Percentiles rank a stretch among this genome's conserved stretches.
Evolutionary conservation across 2,888 invertebrate genomes (phyloP).

Genomic region (Xylota sylvarum): DNA sequence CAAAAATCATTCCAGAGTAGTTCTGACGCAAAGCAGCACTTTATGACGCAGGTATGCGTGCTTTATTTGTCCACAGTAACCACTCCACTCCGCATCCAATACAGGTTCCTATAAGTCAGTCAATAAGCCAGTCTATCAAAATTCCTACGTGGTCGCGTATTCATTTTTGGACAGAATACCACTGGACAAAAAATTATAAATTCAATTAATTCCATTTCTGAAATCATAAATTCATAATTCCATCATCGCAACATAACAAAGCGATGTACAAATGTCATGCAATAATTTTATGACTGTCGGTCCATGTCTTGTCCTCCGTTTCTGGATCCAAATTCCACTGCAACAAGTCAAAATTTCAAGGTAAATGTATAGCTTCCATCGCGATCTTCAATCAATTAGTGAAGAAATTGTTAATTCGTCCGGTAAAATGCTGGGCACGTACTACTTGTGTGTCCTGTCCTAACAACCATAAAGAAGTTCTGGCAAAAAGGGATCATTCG

Average conservation of each 20-base stretch:
- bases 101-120: neutral
- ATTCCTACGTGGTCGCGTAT: conserved; percentile 58
- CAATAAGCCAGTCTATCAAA: conserved; percentile 57
- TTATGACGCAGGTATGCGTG: conserved; percentile 22
- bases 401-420: conserved; percentile 81
- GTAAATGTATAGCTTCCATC: conserved; percentile 34
- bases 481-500: conserved; percentile 56
- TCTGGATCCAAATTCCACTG: conserved; percentile 47
- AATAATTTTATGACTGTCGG: conserved; percentile 72
- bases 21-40: conserved; percentile 35
- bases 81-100: conserved; percentile 1
- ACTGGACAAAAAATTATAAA: conserved; percentile 44
- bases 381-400: conserved; percentile 82
- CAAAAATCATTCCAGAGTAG: conserved; percentile 28
- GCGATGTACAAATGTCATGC: conserved; percentile 73
- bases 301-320: conserved; percentile 34
- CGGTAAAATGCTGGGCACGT: conserved; percentile 84
- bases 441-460: conserved; percentile 83
- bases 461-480: conserved; percentile 53
- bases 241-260: conserved; percentile 71
- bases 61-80: conserved; percentile 30
- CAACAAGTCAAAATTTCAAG: conserved; percentile 54
- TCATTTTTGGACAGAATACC: conserved; percentile 68
- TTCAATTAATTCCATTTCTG: conserved; percentile 71
- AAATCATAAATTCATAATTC: conserved; percentile 77